A percentile compares a stretch with the other conserved stretches of the same genome.
Conservation (phyloP, 2,797 vertebrate genomes). For the Leptoclinus maculatus region DNA sequence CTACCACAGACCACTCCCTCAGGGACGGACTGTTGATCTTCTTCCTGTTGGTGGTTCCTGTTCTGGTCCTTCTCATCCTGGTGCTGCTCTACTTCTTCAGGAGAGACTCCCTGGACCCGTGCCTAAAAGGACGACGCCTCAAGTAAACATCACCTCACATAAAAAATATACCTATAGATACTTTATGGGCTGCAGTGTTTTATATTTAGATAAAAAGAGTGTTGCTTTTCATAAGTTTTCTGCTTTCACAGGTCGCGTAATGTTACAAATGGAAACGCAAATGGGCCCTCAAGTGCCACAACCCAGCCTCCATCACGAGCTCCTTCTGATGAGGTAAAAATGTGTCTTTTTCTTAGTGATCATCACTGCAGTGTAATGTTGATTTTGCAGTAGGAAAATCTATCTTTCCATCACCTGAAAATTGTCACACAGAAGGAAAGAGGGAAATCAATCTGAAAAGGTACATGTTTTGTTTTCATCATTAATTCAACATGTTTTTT, state of each 20-base stretch:
- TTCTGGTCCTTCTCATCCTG: slow-evolving; percentile 73
- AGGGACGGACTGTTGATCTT: slow-evolving; percentile 90
- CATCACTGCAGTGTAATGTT: background rate
- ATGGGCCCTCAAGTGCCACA: slow-evolving; percentile 3
- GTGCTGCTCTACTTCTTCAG: slow-evolving; percentile 82
- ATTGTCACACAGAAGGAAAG: background rate
- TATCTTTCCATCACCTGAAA: background rate
- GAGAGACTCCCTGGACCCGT: slow-evolving; percentile 70
- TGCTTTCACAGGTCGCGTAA: slow-evolving; percentile 69
- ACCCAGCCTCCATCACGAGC: slow-evolving; percentile 23
- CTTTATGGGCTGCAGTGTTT: background rate
- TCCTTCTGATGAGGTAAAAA: slow-evolving; percentile 59
- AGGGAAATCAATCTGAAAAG: background rate
- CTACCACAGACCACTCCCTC: slow-evolving; percentile 87
- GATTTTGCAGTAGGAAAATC: background rate
- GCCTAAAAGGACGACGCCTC: slow-evolving; percentile 60
- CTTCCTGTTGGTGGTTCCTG: slow-evolving; percentile 89
- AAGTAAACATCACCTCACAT: slow-evolving; percentile 53
- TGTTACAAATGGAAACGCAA: slow-evolving; percentile 26
- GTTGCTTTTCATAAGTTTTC: background rate
- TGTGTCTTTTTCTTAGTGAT: background rate
- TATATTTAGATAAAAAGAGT: background rate
- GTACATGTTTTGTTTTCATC: background rate
- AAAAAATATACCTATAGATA: background rate
- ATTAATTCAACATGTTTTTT: background rate